Conservation (phyloP, 1,140 invertebrate species). For the Phocides pigmalion region DNA sequence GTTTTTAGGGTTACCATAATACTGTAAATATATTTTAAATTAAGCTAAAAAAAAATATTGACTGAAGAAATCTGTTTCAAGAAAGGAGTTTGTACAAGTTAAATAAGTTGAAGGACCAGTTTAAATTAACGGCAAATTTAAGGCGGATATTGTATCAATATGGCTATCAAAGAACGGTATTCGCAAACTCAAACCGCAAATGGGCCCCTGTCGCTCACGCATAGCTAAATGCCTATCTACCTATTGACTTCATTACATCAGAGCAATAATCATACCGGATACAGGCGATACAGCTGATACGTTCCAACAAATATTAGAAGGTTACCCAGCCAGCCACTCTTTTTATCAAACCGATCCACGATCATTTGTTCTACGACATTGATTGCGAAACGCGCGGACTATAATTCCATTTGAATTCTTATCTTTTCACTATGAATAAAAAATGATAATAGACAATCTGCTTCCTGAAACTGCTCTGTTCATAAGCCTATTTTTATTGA, state of each 20-base stretch:
- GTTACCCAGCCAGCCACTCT: constrained; percentile 48
- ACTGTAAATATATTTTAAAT: too few relatives aligned
- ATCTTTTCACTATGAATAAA: neutral
- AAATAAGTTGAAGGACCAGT: too few relatives aligned
- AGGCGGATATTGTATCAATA: constrained; percentile 10
- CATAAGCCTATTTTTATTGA: too few relatives aligned
- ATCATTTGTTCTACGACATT: constrained; percentile 29
- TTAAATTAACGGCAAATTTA: neutral
- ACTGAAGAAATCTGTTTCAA: too few relatives aligned
- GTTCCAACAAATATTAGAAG: constrained; percentile 58
- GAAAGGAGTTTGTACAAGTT: too few relatives aligned
- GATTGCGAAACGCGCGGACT: constrained; percentile 14
- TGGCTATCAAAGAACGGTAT: constrained; percentile 4
- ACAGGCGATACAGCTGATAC: constrained; percentile 56
- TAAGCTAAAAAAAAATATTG: too few relatives aligned
- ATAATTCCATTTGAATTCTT: neutral
- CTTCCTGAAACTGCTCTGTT: neutral
- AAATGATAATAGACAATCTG: neutral
- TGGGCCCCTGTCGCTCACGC: constrained; percentile 19
- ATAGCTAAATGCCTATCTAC: constrained; percentile 16
- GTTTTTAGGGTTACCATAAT: too few relatives aligned
- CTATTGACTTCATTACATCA: constrained; percentile 54
- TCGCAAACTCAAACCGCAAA: constrained; percentile 18
- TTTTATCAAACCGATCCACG: constrained; percentile 43
- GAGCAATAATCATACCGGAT: constrained; percentile 63